These are phyloP conservation scores for Florisuga fusca DNA, from an alignment of 2,797 vertebrate genomes.

Conservation along the genomic window DNA sequence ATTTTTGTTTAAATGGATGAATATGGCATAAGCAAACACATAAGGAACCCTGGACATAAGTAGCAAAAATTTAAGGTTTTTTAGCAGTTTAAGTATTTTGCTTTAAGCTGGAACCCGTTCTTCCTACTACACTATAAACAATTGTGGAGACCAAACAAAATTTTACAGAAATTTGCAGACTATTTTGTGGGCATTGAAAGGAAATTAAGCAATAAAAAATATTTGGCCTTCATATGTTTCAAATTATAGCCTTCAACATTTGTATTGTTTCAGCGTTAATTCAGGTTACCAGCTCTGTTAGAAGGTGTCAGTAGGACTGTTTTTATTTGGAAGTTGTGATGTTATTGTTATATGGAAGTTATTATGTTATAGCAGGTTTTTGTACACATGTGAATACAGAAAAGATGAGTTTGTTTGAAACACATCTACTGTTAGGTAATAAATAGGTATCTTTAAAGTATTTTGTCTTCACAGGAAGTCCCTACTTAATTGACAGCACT, in stretches of 20 bases:
- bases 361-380: background rate
- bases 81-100: background rate
- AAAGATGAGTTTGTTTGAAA: background rate
- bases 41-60: background rate
- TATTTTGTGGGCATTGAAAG: background rate
- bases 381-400: rapidly evolving
- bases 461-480: background rate
- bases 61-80: rapidly evolving
- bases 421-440: background rate
- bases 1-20: background rate
- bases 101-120: background rate
- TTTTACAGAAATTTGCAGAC: background rate
- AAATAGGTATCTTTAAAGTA: background rate
- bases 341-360: background rate
- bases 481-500: background rate
- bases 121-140: background rate
- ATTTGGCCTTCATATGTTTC: background rate
- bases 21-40: background rate
- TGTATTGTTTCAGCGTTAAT: background rate
- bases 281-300: background rate
- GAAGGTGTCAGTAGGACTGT: background rate
- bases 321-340: background rate
- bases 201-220: background rate
- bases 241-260: background rate
- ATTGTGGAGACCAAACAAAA: rapidly evolving